phyloP scores from a whole-genome alignment of 1,140 invertebrate genomes.

The Drosophila melanica region DNA sequence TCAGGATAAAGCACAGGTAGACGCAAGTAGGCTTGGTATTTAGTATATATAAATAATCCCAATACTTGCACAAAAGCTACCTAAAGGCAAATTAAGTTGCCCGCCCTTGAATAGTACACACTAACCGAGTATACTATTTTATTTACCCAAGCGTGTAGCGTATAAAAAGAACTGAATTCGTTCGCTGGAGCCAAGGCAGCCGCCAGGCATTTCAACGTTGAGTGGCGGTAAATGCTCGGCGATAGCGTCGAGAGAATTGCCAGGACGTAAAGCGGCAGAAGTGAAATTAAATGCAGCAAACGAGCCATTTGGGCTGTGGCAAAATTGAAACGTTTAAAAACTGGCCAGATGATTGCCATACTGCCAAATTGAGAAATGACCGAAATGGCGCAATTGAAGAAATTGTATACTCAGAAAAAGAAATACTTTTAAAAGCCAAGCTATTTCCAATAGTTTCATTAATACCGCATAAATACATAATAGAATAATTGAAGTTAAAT shows the following conservation, averaged over 20 bases:
- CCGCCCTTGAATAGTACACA: too few relatives aligned
- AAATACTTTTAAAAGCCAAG: too few relatives aligned
- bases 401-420: too few relatives aligned
- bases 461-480: too few relatives aligned
- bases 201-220: constrained; percentile 71
- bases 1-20: too few relatives aligned
- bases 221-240: constrained; percentile 71
- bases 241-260: constrained; percentile 33
- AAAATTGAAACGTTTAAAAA: constrained; percentile 65
- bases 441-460: too few relatives aligned
- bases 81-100: too few relatives aligned
- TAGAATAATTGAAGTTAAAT: too few relatives aligned
- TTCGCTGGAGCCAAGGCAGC: background rate
- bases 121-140: background rate
- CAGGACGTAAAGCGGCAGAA: constrained; percentile 23
- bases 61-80: too few relatives aligned
- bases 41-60: too few relatives aligned
- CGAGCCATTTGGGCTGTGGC: constrained; percentile 27
- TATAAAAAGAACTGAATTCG: constrained; percentile 29
- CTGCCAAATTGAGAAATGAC: constrained; percentile 1
- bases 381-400: background rate
- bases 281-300: constrained; percentile 42
- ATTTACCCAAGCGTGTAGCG: background rate
- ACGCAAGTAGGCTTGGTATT: background rate
- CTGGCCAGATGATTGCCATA: constrained; percentile 61